Percentiles rank a stretch among this genome's conserved stretches.
Conservation (phyloP, 2,888 invertebrate species). For the Eutolmus rufibarbis region DNA sequence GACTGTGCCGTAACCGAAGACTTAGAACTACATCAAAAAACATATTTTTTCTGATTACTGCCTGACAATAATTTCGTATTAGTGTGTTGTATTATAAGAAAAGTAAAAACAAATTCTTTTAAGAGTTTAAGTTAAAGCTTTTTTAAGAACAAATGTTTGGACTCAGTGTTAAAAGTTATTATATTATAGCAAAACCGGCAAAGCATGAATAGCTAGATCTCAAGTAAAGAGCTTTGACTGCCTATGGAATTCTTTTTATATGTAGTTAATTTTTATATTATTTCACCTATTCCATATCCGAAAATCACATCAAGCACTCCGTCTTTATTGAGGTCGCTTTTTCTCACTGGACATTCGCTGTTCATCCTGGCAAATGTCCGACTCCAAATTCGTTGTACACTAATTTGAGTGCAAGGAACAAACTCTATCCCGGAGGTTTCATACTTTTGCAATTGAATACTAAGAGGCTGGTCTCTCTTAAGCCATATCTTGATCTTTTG, state of each 20-base stretch:
- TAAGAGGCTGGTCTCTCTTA: conserved; percentile 51
- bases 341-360: conserved; percentile 76
- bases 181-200: too few species aligned
- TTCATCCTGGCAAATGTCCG: conserved; percentile 73
- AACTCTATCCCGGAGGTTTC: conserved; percentile 57
- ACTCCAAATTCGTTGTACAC: conserved; percentile 69
- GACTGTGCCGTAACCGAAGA: too few species aligned
- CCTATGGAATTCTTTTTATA: not conserved
- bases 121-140: too few species aligned
- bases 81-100: too few species aligned
- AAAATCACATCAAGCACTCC: conserved; percentile 75
- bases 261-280: conserved; percentile 29
- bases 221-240: not conserved
- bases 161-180: too few species aligned
- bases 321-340: conserved; percentile 76
- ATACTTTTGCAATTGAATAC: conserved; percentile 47
- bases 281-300: conserved; percentile 77
- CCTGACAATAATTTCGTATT: too few species aligned
- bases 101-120: too few species aligned
- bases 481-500: conserved; percentile 70
- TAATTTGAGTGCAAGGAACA: conserved; percentile 61
- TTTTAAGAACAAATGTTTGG: too few species aligned
- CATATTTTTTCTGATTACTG: too few species aligned
- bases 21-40: too few species aligned
- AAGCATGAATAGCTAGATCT: too few species aligned